Base-by-base conservation (phyloP, 2,113 vertebrate genomes). In the Pelmatolapia mariae region DNA sequence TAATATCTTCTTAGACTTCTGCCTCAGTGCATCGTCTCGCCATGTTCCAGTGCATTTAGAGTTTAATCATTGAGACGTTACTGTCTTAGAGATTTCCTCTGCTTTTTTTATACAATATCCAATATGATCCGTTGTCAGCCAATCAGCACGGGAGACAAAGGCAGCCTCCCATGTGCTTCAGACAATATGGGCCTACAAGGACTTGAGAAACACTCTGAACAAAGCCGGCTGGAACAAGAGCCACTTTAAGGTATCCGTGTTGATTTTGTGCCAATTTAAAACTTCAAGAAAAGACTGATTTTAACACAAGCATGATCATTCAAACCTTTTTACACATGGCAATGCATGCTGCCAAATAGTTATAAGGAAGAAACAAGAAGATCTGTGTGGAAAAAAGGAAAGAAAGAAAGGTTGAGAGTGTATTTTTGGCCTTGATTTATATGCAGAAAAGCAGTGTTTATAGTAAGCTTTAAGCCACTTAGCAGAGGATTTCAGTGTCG, bases 191-290 rank as follows among this genome's bases (percentile, higher is more conserved):
- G 97, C 97, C 81, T 98, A 98, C 95, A 99, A 98, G 89, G 98
- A 99, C 40, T 95, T 99, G 79, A 97, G 98, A 18, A 96, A 93
- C 1, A 91, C 92, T n/a, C 95, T 99, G 43, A 97, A 92, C 94
- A 99, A 97, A 91, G 98, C 98, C 1, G 98, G 98, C 11, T 99
- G 98, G 98, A 99, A 96, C 91, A 99, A 99, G 94, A 96, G 97
- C 5, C 98, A 98, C 95, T 99, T 99, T 82, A 98, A 99, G 98
- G 98, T 99, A 93, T 79, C 22, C 80, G 6, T 33, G 10, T 36
- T 6, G 22, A 18, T 81, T 59, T 43, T 3, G 33, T 53, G 24
- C 5, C 6, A 31, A 13, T 52, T 47, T 57, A n/a, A 33, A 76
- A 53, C 29, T 26, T 73, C 15, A 31, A 78, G 16, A 73, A 45